Base-by-base conservation (phyloP, 2,113 vertebrate species). In the Erpornis zantholeuca region DNA sequence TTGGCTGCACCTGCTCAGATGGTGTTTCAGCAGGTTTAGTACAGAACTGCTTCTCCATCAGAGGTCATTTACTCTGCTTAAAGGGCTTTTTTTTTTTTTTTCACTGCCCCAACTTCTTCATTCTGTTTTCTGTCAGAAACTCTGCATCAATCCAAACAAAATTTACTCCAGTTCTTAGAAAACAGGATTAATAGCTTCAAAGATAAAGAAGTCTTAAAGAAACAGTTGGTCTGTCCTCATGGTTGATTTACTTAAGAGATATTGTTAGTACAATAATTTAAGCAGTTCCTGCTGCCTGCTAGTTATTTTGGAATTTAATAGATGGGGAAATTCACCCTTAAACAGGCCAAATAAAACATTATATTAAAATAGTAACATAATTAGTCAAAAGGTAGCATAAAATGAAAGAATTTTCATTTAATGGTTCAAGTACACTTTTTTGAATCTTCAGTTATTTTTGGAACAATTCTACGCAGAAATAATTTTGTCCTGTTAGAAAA, bases 161-260 rank as follows among this genome's bases (percentile, higher is more conserved):
- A 71, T 54, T 47, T 71, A 19, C 40, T 49, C 4, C 25, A 35
- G 6, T 71, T 60, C 24, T 89, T 81, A 44, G 40, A 71, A 75
- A 76, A 54, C 6, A 72, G 33, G 9, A 71, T 59, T 21, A 75
- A 7, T 79, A 63, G 27, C 12, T 59, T 84, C 59, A 78, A 76
- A 69, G 12, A 59, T 85, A 66, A 79, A 44, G 7, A 59, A 49
- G 2, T 36, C 47, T 54, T 49, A 47, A 75, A 64, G 10, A 77
- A 78, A 44, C 0, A 2, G 22, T 42, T 1, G 0, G 1, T 66
- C 20, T 84, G 21, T 53, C 18, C 14, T 86, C 0, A 0, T 82
- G 27, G 23, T 83, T 89, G 19, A 52, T 87, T 89, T 49, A 33
- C 33, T 69, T 77, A 56, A 35, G 15, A 82, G 63, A 44, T 83